Conservation (phyloP, 2,797 vertebrate species). For the Limosa lapponica region DNA sequence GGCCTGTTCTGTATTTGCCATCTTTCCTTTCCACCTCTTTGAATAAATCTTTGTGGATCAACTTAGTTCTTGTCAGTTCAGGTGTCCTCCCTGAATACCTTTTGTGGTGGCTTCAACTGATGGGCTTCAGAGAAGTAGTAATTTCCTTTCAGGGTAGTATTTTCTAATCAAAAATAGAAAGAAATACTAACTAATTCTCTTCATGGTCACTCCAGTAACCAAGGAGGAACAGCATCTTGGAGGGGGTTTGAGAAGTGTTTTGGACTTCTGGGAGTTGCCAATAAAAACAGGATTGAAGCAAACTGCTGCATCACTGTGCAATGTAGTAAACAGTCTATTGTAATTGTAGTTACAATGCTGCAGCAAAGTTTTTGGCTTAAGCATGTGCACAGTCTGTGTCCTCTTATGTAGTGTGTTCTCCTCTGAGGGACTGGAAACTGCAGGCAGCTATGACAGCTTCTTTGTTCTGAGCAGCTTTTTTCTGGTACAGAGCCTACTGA, state of each 20-base stretch:
- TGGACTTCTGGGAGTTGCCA: neutral
- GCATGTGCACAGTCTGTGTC: neutral
- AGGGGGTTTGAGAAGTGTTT: neutral
- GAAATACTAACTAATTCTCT: neutral
- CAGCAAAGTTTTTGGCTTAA: neutral
- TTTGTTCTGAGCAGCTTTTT: neutral
- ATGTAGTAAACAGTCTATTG: neutral
- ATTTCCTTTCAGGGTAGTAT: neutral
- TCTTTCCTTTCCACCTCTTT: neutral
- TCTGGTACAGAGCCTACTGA: neutral
- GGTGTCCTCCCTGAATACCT: neutral
- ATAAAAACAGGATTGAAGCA: neutral
- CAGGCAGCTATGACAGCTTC: neutral
- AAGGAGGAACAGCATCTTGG: neutral
- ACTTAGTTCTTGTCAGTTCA: neutral
- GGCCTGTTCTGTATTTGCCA: neutral
- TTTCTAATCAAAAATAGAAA: neutral
- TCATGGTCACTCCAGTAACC: neutral
- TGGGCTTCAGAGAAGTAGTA: neutral
- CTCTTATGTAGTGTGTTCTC: neutral
- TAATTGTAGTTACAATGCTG: neutral
- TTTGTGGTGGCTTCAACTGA: neutral
- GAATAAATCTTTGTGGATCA: neutral
- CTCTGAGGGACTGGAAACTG: neutral
- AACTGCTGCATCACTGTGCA: neutral